phyloP scores from a whole-genome alignment of 2,888 invertebrate species.

The Peribatodes rhomboidaria region DNA sequence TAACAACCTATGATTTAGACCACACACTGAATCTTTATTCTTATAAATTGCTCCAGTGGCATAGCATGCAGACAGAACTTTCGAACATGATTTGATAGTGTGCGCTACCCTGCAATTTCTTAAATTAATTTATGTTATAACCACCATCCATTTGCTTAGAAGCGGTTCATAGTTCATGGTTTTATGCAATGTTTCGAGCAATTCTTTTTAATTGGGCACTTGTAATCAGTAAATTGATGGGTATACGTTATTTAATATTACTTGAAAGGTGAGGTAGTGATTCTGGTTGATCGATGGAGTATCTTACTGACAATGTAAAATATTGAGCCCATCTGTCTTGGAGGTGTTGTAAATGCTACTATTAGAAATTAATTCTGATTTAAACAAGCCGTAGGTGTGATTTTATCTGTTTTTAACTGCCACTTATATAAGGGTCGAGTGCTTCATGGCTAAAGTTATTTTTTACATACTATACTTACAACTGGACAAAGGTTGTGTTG shows the following conservation, averaged over 20 bases:
- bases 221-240: constrained; percentile 52
- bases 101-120: constrained; percentile 59
- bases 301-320: constrained; percentile 40
- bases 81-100: constrained; percentile 63
- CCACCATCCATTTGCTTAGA: constrained; percentile 59
- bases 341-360: constrained; percentile 44
- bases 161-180: constrained; percentile 67
- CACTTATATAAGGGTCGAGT: constrained; percentile 18
- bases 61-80: constrained; percentile 51
- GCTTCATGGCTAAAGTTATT: constrained; percentile 9
- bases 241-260: constrained; percentile 52
- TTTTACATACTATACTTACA: neutral
- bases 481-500: too few species aligned
- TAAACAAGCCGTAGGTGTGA: constrained; percentile 36
- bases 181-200: constrained; percentile 60
- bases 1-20: constrained; percentile 37
- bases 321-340: constrained; percentile 40
- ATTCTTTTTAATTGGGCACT: constrained; percentile 64
- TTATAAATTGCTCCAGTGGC: constrained; percentile 36
- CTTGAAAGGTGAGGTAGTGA: constrained; percentile 33
- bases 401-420: constrained; percentile 27
- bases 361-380: constrained; percentile 38
- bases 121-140: constrained; percentile 65
- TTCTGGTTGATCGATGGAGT: constrained; percentile 38
- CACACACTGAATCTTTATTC: constrained; percentile 33